phyloP scores from a whole-genome alignment of 2,888 invertebrate species.

The Micoletzkya japonica region DNA sequence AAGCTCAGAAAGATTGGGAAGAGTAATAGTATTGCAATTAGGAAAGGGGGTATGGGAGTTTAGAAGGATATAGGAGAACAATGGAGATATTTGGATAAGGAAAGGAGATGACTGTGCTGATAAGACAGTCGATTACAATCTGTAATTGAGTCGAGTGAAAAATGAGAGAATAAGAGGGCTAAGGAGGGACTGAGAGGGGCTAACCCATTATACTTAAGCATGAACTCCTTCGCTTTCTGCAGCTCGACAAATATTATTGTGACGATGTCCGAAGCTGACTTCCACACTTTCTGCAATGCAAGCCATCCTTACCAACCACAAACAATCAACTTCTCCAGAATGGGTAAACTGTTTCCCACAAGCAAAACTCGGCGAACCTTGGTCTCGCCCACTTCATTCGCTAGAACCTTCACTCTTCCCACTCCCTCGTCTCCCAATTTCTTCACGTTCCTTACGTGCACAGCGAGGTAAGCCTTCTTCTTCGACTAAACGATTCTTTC shows the following conservation, averaged over 20 bases:
- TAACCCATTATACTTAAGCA: constrained; percentile 58
- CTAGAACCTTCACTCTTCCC: constrained; percentile 27
- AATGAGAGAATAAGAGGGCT: too few relatives aligned
- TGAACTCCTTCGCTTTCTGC: constrained; percentile 58
- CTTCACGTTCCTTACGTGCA: constrained; percentile 48
- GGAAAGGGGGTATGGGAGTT: too few relatives aligned
- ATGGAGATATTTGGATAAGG: too few relatives aligned
- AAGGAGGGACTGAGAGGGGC: constrained; percentile 25
- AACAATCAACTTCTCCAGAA: not conserved
- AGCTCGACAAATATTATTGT: constrained; percentile 55
- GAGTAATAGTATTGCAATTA: too few relatives aligned
- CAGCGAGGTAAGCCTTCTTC: constrained; percentile 53
- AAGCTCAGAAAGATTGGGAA: too few relatives aligned
- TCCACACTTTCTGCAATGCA: constrained; percentile 55
- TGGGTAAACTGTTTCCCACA: not conserved
- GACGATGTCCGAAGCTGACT: constrained; percentile 45
- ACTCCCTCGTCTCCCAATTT: constrained; percentile 32
- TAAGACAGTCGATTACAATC: too few relatives aligned
- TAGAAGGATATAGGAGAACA: too few relatives aligned
- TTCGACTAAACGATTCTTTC: constrained; percentile 27
- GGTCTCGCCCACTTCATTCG: constrained; percentile 24
- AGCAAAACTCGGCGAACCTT: constrained; percentile 3
- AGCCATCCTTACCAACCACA: too few relatives aligned
- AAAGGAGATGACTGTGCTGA: too few relatives aligned
- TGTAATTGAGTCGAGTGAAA: too few relatives aligned